These are phyloP conservation scores for Melanostoma mellinum DNA, from an alignment of 2,888 invertebrate species.

Conservation along the genomic window DNA sequence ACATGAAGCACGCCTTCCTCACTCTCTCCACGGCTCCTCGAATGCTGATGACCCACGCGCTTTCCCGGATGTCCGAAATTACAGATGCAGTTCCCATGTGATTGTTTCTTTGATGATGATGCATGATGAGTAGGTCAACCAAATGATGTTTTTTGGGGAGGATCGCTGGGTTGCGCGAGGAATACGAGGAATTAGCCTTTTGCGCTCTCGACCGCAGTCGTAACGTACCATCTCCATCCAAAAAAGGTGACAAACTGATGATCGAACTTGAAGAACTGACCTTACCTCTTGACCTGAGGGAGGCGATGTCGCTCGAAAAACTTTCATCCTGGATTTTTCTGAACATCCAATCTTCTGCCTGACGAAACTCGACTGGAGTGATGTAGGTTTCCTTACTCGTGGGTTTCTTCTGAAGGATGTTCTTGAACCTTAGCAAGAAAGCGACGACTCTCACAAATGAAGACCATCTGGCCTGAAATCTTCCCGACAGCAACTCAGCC, in stretches of 20 bases:
- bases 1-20: no score
- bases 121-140: no score
- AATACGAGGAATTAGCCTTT: neutral
- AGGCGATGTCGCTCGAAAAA: neutral
- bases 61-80: no score
- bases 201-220: conserved; percentile 6
- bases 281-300: neutral
- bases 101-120: no score
- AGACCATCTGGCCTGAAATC: conserved; percentile 1
- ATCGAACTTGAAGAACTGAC: neutral
- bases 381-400: neutral
- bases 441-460: neutral
- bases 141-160: no score
- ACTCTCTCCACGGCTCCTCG: no score
- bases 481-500: neutral
- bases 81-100: no score
- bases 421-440: neutral
- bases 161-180: no score
- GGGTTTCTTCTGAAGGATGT: neutral
- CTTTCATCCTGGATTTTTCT: neutral
- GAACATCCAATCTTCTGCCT: no score
- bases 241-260: neutral
- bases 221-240: neutral
- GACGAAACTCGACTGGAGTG: no score
- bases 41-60: no score